Evolutionary conservation across 2,113 vertebrate species (phyloP).

Genomic region (Eretmochelys imbricata): DNA sequence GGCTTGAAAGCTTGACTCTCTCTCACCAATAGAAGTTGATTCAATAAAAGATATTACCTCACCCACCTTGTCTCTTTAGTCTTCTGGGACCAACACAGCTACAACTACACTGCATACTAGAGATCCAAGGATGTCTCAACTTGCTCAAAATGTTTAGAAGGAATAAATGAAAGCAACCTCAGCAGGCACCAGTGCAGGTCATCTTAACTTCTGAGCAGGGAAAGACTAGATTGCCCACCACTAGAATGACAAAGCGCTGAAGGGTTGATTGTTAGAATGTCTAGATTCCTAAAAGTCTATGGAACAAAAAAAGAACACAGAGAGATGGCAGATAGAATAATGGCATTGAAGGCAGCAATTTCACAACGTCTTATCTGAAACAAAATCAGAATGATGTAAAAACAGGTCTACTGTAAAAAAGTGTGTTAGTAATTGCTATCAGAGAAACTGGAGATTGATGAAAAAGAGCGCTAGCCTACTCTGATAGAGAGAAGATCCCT

Average conservation of each 20-base stretch:
- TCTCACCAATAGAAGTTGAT: not conserved
- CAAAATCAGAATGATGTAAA: not conserved
- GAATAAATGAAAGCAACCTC: not conserved
- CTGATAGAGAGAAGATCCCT: not conserved
- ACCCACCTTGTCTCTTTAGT: not conserved
- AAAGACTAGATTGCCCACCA: not conserved
- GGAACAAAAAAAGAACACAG: not conserved
- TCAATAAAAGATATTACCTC: not conserved
- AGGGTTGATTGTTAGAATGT: not conserved
- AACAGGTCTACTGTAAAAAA: not conserved
- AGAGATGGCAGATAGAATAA: not conserved
- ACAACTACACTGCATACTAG: not conserved
- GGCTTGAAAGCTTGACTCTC: not conserved
- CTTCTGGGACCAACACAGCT: not conserved
- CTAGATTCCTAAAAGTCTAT: not conserved
- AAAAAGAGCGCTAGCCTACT: not conserved
- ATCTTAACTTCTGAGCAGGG: not conserved
- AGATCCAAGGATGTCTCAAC: not conserved
- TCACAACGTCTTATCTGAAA: not conserved
- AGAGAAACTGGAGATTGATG: not conserved
- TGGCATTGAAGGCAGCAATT: not conserved
- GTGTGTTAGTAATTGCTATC: not conserved
- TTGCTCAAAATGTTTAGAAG: not conserved
- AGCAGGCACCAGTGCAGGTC: not conserved
- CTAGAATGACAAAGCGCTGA: not conserved